These are phyloP conservation scores for Mustelus asterias DNA, from an alignment of 2,113 vertebrate species.

Conservation along the genomic window DNA sequence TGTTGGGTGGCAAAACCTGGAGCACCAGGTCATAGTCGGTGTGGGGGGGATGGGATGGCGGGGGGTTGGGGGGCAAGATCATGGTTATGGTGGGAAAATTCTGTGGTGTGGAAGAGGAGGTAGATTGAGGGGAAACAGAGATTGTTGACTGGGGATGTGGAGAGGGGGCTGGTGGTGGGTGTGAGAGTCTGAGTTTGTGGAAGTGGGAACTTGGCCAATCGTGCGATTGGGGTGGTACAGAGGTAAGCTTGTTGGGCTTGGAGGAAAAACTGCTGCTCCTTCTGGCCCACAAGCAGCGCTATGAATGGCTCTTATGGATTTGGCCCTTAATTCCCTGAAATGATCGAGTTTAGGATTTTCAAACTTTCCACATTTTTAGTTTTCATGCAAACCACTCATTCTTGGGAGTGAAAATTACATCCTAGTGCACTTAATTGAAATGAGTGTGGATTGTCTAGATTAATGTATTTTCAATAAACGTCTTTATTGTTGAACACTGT, in stretches of 20 bases:
- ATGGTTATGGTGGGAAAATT: background rate
- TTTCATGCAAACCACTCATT: background rate
- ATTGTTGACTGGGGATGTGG: too few species aligned
- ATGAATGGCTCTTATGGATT: background rate
- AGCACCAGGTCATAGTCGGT: background rate
- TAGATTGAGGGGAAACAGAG: accelerated
- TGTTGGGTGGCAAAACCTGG: background rate
- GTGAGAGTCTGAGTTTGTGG: background rate
- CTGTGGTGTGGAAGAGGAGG: too few species aligned
- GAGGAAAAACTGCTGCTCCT: background rate
- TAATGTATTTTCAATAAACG: background rate
- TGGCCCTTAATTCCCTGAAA: background rate
- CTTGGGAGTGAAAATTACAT: background rate
- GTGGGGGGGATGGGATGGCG: too few species aligned
- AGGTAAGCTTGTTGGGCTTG: background rate
- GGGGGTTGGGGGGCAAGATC: too few species aligned
- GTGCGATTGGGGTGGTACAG: too few species aligned
- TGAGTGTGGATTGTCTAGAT: background rate
- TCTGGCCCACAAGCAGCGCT: background rate
- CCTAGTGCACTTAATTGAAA: background rate
- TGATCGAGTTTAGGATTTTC: background rate
- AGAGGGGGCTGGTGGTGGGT: too few species aligned
- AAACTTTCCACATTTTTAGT: background rate
- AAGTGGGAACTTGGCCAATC: background rate
- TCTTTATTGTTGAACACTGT: background rate